Percentiles rank a stretch among this genome's conserved stretches.
phyloP scores from a whole-genome alignment of 2,113 vertebrate genomes.

The Coptodon bakossiorum region DNA sequence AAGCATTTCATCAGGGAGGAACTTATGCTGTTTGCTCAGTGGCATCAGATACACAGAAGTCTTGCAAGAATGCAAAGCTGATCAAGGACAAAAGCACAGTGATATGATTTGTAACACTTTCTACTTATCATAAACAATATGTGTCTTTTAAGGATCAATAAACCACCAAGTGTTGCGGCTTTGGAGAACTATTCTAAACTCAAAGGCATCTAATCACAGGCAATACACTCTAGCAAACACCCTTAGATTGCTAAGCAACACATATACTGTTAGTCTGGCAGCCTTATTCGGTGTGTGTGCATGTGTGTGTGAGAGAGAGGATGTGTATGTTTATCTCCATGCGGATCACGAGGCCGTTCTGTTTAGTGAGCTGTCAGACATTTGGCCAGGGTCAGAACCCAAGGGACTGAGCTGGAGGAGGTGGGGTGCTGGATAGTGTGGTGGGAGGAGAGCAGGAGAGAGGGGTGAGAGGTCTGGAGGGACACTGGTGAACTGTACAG shows the following conservation, averaged over 20 bases:
- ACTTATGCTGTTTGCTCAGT: slow-evolving; percentile 13
- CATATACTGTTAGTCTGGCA: neutral
- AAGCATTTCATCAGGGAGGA: slow-evolving; percentile 12
- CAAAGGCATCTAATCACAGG: neutral
- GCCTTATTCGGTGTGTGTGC: neutral
- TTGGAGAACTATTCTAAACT: neutral
- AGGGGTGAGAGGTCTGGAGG: slow-evolving; percentile 28
- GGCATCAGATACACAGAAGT: neutral
- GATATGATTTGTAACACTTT: neutral
- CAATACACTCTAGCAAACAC: neutral
- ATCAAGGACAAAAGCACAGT: slow-evolving; percentile 1
- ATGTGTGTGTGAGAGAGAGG: neutral
- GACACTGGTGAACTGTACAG: slow-evolving; percentile 50
- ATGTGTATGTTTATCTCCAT: slow-evolving; percentile 33
- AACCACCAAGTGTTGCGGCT: neutral
- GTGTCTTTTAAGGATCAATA: slow-evolving; percentile 7
- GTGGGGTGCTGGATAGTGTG: neutral
- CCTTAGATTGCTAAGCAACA: neutral
- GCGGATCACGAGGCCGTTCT: slow-evolving; percentile 43
- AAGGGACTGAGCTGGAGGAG: neutral
- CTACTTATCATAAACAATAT: neutral
- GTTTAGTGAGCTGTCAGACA: slow-evolving; percentile 68
- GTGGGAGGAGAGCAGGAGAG: neutral
- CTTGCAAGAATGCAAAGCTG: neutral
- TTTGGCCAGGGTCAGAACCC: slow-evolving; percentile 60